These are phyloP conservation scores for Sialia sialis DNA, from an alignment of 2,113 vertebrate genomes.

Conservation along the genomic window DNA sequence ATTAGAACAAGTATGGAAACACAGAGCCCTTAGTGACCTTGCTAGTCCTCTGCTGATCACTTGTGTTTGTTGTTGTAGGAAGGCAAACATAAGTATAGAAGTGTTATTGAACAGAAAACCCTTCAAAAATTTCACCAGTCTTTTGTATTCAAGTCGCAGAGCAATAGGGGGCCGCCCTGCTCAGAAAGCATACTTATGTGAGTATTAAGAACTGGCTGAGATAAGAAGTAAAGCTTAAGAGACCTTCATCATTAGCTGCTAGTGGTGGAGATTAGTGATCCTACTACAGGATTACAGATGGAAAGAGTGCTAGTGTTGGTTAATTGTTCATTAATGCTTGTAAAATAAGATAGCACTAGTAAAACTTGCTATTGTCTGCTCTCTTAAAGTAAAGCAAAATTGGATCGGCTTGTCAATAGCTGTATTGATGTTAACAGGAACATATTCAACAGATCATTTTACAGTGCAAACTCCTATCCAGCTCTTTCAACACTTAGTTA, in stretches of 20 bases:
- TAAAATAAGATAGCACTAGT: slow-evolving; percentile 78
- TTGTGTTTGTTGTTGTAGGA: slow-evolving; percentile 79
- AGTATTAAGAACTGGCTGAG: slow-evolving; percentile 85
- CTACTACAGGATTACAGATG: slow-evolving; percentile 82
- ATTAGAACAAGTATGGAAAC: slow-evolving; percentile 78
- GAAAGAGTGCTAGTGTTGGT: slow-evolving; percentile 80
- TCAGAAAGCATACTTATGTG: slow-evolving; percentile 81
- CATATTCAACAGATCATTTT: slow-evolving; percentile 66
- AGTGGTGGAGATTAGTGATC: slow-evolving; percentile 85
- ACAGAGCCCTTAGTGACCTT: slow-evolving; percentile 76
- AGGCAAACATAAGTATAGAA: slow-evolving; percentile 80
- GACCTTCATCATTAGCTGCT: slow-evolving; percentile 88
- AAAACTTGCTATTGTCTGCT: slow-evolving; percentile 75
- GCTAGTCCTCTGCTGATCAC: slow-evolving; percentile 76
- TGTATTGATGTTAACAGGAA: slow-evolving; percentile 63
- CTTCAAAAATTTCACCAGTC: slow-evolving; percentile 81
- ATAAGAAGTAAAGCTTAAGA: slow-evolving; percentile 86
- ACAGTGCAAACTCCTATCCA: slow-evolving; percentile 58
- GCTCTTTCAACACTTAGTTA: slow-evolving; percentile 64
- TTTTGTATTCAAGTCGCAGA: slow-evolving; percentile 80
- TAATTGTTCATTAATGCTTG: slow-evolving; percentile 89
- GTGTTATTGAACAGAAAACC: slow-evolving; percentile 81
- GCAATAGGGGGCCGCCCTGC: slow-evolving; percentile 75
- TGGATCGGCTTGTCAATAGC: slow-evolving; percentile 68
- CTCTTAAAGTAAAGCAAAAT: slow-evolving; percentile 69